phyloP scores from a whole-genome alignment of 2,888 invertebrate genomes.

The Stictocephala bisonia region DNA sequence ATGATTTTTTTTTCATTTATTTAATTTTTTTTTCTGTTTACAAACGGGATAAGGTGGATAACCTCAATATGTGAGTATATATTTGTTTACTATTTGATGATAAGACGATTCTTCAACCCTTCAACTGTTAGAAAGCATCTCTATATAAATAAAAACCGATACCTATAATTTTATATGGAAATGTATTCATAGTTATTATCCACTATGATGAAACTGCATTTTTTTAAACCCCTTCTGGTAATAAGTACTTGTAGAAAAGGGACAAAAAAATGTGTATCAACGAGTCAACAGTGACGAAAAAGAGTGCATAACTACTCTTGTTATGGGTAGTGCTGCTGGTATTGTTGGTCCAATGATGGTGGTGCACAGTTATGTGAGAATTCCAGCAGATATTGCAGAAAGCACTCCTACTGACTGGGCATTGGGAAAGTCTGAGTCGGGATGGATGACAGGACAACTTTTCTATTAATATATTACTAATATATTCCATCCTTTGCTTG shows the following conservation, averaged over 20 bases:
- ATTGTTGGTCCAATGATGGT: constrained; percentile 51
- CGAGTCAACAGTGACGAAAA: constrained; percentile 59
- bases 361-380: constrained; percentile 51
- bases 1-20: too few species aligned
- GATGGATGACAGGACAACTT: constrained; percentile 53
- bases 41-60: too few species aligned
- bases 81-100: too few species aligned
- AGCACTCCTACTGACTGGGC: constrained; percentile 52
- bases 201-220: constrained; percentile 63
- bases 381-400: constrained; percentile 50
- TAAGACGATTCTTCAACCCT: too few species aligned
- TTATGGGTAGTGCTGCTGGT: constrained; percentile 59
- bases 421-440: constrained; percentile 52
- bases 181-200: too few species aligned
- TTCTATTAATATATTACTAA: constrained; percentile 55
- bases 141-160: too few species aligned
- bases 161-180: too few species aligned
- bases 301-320: constrained; percentile 59
- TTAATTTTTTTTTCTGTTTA: too few species aligned
- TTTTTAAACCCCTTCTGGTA: constrained; percentile 62
- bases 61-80: too few species aligned
- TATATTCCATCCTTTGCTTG: constrained; percentile 54
- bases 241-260: constrained; percentile 60
- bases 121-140: too few species aligned
- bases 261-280: constrained; percentile 59